Evolutionary conservation across 2,888 invertebrate species (phyloP).

Genomic region (Apoda limacodes): DNA sequence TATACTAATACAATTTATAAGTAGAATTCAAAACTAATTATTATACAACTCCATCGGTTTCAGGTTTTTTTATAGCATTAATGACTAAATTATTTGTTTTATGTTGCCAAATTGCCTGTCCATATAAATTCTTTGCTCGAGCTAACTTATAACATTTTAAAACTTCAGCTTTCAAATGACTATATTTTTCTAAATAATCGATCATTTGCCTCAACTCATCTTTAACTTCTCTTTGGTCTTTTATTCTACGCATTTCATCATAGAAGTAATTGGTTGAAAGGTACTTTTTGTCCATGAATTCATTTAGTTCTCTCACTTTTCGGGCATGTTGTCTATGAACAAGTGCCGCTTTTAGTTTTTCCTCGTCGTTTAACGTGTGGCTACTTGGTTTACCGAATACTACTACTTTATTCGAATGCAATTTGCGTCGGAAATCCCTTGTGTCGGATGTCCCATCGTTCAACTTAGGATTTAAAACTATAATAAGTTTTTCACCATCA

Average conservation of each 20-base stretch:
- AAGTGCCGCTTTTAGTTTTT: constrained; percentile 1
- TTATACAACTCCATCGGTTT: constrained; percentile 20
- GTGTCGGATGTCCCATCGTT: too few species aligned
- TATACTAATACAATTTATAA: too few species aligned
- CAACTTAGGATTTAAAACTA: too few species aligned
- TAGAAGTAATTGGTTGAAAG: constrained; percentile 28
- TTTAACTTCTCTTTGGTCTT: constrained; percentile 17
- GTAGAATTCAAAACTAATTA: too few species aligned
- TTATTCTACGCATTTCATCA: constrained; percentile 30
- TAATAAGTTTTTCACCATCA: too few species aligned
- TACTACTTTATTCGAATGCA: too few species aligned
- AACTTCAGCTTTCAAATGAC: constrained; percentile 17
- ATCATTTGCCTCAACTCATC: constrained; percentile 31
- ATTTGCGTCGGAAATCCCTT: too few species aligned
- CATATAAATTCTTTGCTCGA: not conserved
- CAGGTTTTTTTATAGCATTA: constrained; percentile 23
- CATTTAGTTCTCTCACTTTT: constrained; percentile 22
- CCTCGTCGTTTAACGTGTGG: too few species aligned
- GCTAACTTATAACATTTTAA: constrained; percentile 18
- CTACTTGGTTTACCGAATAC: too few species aligned
- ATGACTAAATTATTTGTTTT: constrained; percentile 28
- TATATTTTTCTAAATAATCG: constrained; percentile 22
- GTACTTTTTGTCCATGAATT: constrained; percentile 22
- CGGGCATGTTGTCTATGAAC: constrained; percentile 16
- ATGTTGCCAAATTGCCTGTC: constrained; percentile 12